A percentile compares a stretch with the other conserved stretches of the same genome.
Evolutionary conservation across 1,140 invertebrate genomes (phyloP).

Genomic region (Trinorchestia longiramus): DNA sequence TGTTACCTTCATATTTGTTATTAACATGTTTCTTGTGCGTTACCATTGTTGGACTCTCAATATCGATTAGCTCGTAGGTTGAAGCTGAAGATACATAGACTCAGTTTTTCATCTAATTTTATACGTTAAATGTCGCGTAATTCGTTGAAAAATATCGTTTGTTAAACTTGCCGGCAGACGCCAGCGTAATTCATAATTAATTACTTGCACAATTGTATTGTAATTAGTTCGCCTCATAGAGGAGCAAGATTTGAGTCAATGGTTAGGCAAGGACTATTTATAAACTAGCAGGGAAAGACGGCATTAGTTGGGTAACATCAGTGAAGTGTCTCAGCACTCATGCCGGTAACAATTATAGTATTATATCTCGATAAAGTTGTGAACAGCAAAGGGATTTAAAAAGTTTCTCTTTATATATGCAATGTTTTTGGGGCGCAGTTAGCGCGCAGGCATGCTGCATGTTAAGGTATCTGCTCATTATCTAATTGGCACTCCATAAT

Average conservation of each 20-base stretch:
- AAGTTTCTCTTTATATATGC: neutral
- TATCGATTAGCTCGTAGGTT: neutral
- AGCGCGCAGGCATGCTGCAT: too few species aligned
- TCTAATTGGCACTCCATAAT: too few species aligned
- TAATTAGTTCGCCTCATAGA: neutral
- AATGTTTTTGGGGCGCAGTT: too few species aligned
- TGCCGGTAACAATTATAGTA: neutral
- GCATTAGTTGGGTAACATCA: neutral
- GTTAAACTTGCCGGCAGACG: neutral
- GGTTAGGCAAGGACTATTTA: neutral
- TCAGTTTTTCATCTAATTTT: neutral
- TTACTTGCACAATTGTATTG: neutral
- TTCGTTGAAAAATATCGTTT: neutral
- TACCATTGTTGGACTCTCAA: neutral
- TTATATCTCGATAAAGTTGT: neutral
- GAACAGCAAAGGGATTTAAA: neutral
- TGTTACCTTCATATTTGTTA: neutral
- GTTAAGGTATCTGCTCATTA: too few species aligned
- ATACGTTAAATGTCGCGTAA: neutral
- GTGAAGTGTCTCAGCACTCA: neutral
- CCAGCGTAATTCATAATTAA: neutral
- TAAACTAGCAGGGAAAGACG: neutral
- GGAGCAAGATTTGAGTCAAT: neutral
- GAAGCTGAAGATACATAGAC: neutral
- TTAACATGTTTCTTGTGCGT: neutral